Evolutionary conservation across 2,888 invertebrate genomes (phyloP), one percentile per base, ranked within the genome.

Genomic region (Hypselothyrea guttata): DNA sequence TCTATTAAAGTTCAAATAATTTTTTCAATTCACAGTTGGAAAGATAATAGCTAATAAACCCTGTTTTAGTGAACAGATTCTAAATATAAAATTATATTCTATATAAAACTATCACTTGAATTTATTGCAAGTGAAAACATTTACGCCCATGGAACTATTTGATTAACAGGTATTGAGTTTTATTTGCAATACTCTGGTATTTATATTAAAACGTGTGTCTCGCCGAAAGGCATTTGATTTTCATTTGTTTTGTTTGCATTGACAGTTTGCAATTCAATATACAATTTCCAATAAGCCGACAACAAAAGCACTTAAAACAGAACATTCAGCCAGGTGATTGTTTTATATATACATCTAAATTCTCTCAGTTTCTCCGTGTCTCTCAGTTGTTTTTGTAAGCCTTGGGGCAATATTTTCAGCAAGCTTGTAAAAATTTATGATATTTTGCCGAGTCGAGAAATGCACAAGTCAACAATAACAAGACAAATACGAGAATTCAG

Each of bases 201-300:
- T 30, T n/a, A 30, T 7, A n/a, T 30, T 30, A 7, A 30, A 7
- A 9, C 42, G 4, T 13, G 8, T 44, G 33, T 42, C 7, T 33
- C 38, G 33, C 57, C 46, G 13, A 9, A n/a, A 1, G 45, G 52
- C 53, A 4, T 54, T 59, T 49, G 34, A 30, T 13, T 35, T 45
- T 35, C 31, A 22, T 30, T 38, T 40, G 28, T 38, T 53, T 44
- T 1, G 18, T 16, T 18, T 38, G 2, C 27, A 45, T 37, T 61
- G 49, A 42, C 57, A 60, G 38, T 4, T 22, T 42, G 73, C 55
- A 67, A 72, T 67, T 53, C 60, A 48, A 84, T 81, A 61, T 62
- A 37, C 69, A 81, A 76, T 76, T 76, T 76, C 69, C 84, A 84
- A 81, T 84, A 76, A 76, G 55, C 64, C 54, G 62, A 59, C 45